A percentile compares a stretch with the other conserved stretches of the same genome.
Evolutionary conservation across 2,888 invertebrate genomes (phyloP).

Genomic region (Rhorus exstirpatorius): DNA sequence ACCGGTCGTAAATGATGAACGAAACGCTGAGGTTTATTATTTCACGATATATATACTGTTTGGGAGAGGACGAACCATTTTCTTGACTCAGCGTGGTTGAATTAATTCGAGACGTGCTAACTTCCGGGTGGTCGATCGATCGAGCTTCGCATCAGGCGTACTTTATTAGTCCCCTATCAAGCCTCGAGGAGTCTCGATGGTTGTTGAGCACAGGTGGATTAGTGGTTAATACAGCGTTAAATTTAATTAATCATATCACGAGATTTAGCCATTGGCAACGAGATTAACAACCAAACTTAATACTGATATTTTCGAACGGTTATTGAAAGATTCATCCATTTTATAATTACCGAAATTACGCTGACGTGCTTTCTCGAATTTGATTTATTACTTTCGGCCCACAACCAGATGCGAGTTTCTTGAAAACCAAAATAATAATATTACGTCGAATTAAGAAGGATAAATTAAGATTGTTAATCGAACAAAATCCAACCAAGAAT

Average conservation of each 20-base stretch:
- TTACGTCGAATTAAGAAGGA: too few species aligned
- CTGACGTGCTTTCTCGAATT: too few species aligned
- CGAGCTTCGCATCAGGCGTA: conserved; percentile 8
- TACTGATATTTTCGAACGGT: conserved; percentile 2
- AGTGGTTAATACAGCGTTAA: conserved; percentile 3
- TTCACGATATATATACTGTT: too few species aligned
- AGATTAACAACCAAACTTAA: conserved; percentile 9
- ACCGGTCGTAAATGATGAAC: too few species aligned
- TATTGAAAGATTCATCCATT: too few species aligned
- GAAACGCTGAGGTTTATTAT: too few species aligned
- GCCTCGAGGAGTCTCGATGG: conserved; percentile 16
- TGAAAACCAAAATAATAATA: too few species aligned
- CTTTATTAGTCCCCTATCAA: conserved; percentile 8
- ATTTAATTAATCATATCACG: conserved; percentile 48
- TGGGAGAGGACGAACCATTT: background rate
- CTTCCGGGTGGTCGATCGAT: conserved; percentile 32
- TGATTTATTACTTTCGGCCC: too few species aligned
- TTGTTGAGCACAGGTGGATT: conserved; percentile 11
- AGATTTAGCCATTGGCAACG: conserved; percentile 8
- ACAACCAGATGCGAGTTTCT: too few species aligned
- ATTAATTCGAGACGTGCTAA: background rate
- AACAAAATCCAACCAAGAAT: too few species aligned
- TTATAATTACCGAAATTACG: too few species aligned
- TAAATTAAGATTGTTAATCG: too few species aligned
- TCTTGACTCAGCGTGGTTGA: background rate